A percentile compares a stretch with the other conserved stretches of the same genome.
These are phyloP conservation scores for Archilochus colubris DNA, from an alignment of 2,113 vertebrate genomes.

Conservation along the genomic window DNA sequence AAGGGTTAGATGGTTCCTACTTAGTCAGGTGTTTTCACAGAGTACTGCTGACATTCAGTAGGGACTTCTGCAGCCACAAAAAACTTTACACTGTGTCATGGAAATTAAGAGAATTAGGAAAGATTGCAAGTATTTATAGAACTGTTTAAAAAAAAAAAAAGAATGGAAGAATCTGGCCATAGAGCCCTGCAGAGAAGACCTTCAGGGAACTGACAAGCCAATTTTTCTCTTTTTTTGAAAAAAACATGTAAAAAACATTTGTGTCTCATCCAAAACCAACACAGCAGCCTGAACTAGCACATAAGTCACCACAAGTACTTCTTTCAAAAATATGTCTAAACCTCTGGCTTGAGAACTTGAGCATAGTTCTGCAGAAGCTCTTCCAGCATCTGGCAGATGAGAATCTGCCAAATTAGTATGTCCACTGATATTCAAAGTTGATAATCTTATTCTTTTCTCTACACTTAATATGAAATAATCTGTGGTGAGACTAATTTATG, in stretches of 20 bases:
- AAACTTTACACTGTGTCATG: conserved; percentile 64
- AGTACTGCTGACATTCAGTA: conserved; percentile 63
- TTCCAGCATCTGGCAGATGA: conserved; percentile 31
- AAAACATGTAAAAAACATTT: conserved; percentile 36
- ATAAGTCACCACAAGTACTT: background rate
- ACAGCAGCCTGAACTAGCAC: background rate
- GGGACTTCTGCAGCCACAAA: conserved; percentile 64
- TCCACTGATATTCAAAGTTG: background rate
- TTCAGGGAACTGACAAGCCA: conserved; percentile 56
- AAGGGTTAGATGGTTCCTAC: conserved; percentile 61
- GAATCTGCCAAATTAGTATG: background rate
- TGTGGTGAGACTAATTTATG: conserved; percentile 16
- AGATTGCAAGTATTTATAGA: conserved; percentile 66
- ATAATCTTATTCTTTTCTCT: conserved; percentile 24
- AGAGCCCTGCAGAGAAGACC: conserved; percentile 30
- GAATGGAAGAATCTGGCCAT: conserved; percentile 25
- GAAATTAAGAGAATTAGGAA: conserved; percentile 71
- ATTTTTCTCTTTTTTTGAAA: conserved; percentile 2
- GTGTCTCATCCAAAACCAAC: conserved; percentile 25
- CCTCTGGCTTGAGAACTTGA: background rate
- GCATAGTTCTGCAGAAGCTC: background rate
- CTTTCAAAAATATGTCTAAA: background rate
- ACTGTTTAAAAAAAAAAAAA: background rate
- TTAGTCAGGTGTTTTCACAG: conserved; percentile 69
- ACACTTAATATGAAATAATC: background rate